Base-by-base conservation (phyloP, 2,113 vertebrate species). In the Kobus ellipsiprymnus region DNA sequence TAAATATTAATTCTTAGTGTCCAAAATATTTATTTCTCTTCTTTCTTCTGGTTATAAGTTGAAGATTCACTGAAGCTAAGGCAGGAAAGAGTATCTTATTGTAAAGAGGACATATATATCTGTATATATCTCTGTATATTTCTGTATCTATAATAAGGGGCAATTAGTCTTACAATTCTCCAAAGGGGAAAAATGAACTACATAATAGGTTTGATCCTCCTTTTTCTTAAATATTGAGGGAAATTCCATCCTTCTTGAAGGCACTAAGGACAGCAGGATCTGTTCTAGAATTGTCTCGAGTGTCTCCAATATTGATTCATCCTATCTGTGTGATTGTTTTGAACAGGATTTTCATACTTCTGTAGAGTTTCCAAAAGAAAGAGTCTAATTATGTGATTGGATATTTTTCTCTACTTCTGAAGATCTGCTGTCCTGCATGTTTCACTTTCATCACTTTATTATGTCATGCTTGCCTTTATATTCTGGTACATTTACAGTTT, bases 1-100 rank as follows among this genome's bases (percentile, higher is more conserved):
- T 84, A 90, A 54, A 33, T 77, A 94, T 67, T 83, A 92, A 84
- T 46, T 91, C 21, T 48, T 7, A 60, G 3, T 93, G 9, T 59
- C 40, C 48, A 54, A 64, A 50, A 83, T 78, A n/a, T 23, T 62
- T 93, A 87, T 11, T 84, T 59, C 4, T 88, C 33, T 48, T n/a
- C 13, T 57, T 77, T 40, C 30, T 94, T 7, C 23, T 77, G 25
- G 0, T 27, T 81, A 14, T 54, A 67, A 57, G 14, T 74, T 64
- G 57, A 82, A 78, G 44, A 59, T 3, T 44, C 36, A 89, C 5
- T 82, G 25, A 74, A 62, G 13, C 7, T 83, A 21, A 74, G n/a
- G 17, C 7, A 87, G 10, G 2, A 16, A 13, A 17, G 4, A 7
- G 0, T 27, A 64, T 16, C 8, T 82, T 81, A 54, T 13, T 46